Base-by-base conservation (phyloP, 2,113 vertebrate genomes). In the Euleptes europaea region DNA sequence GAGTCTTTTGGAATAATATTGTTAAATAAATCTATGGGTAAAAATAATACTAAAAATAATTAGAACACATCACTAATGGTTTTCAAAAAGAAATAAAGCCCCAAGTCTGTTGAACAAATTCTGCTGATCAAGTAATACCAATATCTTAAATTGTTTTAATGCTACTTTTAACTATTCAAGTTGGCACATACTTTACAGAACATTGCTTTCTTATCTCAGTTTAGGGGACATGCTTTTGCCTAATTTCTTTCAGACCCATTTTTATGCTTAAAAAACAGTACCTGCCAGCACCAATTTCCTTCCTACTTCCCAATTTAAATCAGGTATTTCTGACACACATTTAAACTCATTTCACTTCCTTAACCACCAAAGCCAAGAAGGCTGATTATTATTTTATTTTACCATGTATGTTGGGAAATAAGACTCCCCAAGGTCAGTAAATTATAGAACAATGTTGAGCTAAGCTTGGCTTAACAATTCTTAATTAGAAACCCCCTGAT, bases 401-500 rank as follows among this genome's bases (percentile, higher is more conserved):
- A 54, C 35, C 95, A 97, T 94, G 89, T 94, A 94, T 92, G 94
- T 95, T 95, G 95, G 95, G 95, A 96, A 95, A 93, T 90, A 86
- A 92, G 94, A 92, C 94, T 97, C 96, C 96, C 94, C 33, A 90
- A 96, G 96, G 95, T 95, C 91, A 95, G 93, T 94, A 95, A 95
- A 97, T 93, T 86, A 73, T 88, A 84, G 93, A 92, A 78, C 80
- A 80, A 95, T 93, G 84, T 94, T 97, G 95, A 96, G 96, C 94
- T 97, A 97, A 97, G 95, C 94, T 92, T 92, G 91, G 95, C 95
- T 96, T 97, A 95, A 95, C 95, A 95, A 94, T 96, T 95, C 93
- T 94, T 97, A 97, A 96, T 96, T 95, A 97, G 96, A 95, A 97
- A 95, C 93, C 95, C 94, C 95, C 95, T 94, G 94, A 95, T 94